Evolutionary conservation across 1,140 invertebrate species (phyloP).

Genomic region (Adoxophyes honmai): DNA sequence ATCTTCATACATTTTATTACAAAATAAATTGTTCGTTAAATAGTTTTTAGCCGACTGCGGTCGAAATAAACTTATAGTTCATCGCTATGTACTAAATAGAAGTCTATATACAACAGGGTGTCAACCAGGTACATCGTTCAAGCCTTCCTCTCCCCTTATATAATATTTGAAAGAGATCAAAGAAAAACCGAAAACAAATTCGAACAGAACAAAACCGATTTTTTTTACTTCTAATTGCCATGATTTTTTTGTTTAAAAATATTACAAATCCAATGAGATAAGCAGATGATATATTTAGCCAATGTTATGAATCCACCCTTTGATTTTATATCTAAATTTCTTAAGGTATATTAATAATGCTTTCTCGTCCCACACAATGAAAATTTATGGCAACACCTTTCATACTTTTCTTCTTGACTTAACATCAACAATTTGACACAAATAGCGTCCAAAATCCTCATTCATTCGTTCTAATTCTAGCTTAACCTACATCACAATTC

Average conservation of each 20-base stretch:
- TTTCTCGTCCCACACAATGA: slow-evolving; percentile 6
- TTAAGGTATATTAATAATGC: background rate
- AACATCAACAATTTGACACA: background rate
- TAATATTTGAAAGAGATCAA: slow-evolving; percentile 19
- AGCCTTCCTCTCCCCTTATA: slow-evolving; percentile 23
- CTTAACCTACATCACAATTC: slow-evolving; percentile 53
- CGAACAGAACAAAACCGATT: background rate
- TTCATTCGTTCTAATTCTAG: slow-evolving; percentile 19
- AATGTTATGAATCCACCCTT: too few species aligned
- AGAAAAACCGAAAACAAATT: slow-evolving; percentile 38
- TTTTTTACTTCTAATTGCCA: too few species aligned
- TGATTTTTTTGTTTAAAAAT: too few species aligned
- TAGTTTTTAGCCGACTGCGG: slow-evolving; percentile 71
- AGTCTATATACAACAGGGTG: slow-evolving; percentile 62
- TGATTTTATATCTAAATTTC: background rate
- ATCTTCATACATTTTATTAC: slow-evolving; percentile 14
- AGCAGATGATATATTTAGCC: too few species aligned
- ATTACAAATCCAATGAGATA: too few species aligned
- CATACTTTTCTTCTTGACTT: background rate
- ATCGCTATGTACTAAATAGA: slow-evolving; percentile 41
- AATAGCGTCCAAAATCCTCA: background rate
- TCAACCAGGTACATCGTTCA: slow-evolving; percentile 43
- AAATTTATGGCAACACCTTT: background rate
- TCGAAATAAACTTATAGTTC: slow-evolving; percentile 53
- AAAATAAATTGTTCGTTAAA: slow-evolving; percentile 34